These are phyloP conservation scores for Catagonus wagneri DNA, from an alignment of 2,113 vertebrate species.

Conservation along the genomic window DNA sequence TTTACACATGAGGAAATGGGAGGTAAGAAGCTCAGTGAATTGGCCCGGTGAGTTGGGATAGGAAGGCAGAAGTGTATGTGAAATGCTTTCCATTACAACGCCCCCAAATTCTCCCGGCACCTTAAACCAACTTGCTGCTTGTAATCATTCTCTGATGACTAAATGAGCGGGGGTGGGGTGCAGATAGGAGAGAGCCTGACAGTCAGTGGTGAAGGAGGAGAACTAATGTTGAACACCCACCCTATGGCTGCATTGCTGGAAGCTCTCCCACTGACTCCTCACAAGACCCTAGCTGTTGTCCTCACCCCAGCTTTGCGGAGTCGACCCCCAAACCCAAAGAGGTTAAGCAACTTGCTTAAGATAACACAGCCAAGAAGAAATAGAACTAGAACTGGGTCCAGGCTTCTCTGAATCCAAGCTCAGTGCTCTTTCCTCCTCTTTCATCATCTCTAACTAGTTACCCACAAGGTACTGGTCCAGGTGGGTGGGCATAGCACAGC, in stretches of 20 bases:
- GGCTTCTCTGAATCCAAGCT: neutral
- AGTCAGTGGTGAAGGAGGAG: neutral
- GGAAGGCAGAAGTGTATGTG: neutral
- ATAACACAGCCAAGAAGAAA: neutral
- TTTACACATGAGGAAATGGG: neutral
- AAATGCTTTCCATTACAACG: neutral
- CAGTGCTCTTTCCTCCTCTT: neutral
- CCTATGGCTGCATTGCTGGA: rapidly evolving
- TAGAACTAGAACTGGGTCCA: neutral
- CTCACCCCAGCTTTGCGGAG: neutral
- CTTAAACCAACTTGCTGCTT: neutral
- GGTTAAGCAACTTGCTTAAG: neutral
- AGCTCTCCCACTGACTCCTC: too few relatives aligned
- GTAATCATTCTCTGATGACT: neutral
- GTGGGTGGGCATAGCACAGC: neutral
- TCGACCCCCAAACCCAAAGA: rapidly evolving
- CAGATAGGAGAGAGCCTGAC: neutral
- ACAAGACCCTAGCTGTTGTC: neutral
- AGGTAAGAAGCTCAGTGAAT: neutral
- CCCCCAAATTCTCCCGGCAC: neutral
- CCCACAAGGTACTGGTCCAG: neutral
- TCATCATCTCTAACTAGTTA: neutral
- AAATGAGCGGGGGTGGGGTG: neutral
- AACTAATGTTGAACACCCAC: neutral
- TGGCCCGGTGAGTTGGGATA: neutral